These are phyloP conservation scores for Microcebus tavaratra DNA, from an alignment of 2,113 vertebrate species.

Conservation along the genomic window DNA sequence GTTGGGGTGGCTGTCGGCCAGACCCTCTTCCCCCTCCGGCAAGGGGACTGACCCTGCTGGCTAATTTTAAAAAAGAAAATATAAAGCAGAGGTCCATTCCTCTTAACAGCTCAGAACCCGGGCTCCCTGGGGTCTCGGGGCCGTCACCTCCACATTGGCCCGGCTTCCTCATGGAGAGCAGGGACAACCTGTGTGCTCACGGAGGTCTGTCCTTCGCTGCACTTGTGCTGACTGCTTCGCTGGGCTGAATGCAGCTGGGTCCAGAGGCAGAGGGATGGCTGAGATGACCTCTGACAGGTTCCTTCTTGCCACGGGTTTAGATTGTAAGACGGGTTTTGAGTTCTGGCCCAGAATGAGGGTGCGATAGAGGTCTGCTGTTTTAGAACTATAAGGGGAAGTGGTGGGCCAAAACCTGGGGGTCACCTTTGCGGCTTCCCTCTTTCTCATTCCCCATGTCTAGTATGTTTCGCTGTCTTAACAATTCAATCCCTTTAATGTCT, in stretches of 20 bases:
- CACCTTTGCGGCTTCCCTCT: background rate
- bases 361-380: background rate
- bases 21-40: background rate
- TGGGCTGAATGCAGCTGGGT: background rate
- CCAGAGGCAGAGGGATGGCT: background rate
- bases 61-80: slow-evolving; percentile 34
- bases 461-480: background rate
- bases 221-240: background rate
- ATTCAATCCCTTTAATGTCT: background rate
- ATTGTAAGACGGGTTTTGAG: background rate
- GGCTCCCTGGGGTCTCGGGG: background rate
- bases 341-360: background rate
- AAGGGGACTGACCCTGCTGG: background rate
- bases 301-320: background rate
- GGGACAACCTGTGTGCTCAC: background rate
- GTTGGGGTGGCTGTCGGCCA: slow-evolving; percentile 61
- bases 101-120: background rate
- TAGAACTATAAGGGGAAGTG: background rate
- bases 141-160: background rate
- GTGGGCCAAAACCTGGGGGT: too few species aligned
- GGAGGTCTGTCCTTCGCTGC: background rate
- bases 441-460: background rate
- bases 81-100: background rate
- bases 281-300: background rate
- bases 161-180: background rate